Evolutionary conservation across 2,888 invertebrate genomes (phyloP), one percentile per base, ranked within the genome.

Genomic region (Cerastis rubricosa): DNA sequence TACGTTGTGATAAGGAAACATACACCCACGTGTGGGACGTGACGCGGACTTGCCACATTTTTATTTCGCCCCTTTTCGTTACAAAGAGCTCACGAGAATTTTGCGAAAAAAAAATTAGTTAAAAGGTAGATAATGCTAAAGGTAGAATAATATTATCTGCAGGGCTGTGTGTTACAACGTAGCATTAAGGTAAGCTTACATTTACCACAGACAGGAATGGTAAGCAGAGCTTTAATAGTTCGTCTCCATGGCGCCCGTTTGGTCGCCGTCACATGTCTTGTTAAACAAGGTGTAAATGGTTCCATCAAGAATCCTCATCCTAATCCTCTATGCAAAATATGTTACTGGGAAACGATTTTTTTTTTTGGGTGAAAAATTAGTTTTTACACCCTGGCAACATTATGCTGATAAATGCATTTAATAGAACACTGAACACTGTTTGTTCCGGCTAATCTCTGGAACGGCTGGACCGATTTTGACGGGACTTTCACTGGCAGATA

Each of bases 1-100:
- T 57, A 65, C 54, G 57, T 45, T 49, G 68, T 61, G 82, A 82
- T 82, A 84, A 82, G 68, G 68, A 29, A 80, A 51, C 78, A 59
- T 14, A 59, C 47, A 19, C 49, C 59, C 63, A 69, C 49, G 75
- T 40, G 67, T 1, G 29, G 43, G 49, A 80, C 71, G 84, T 76
- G 76, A 69, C 59, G 47, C 17, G 12, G n/a, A 35, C 14, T 17
- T 29, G 25, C 29, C 35, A 25, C 17, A 25, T 45, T 29, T 40
- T 35, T 29, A 57, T 59, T 61, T 29, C 47, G 51, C 57, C 40
- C 63, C 74, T 78, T 73, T 65, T 45, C 45, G 2, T 54, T 17
- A 63, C n/a, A 75, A 81, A 65, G 51, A 63, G n/a, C 40, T 66
- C 17, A 54, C 54, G 35, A 43, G 19, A 7, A 35, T 47, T 7